Base-by-base conservation (phyloP, 2,113 vertebrate genomes). In the Corvus hawaiiensis region DNA sequence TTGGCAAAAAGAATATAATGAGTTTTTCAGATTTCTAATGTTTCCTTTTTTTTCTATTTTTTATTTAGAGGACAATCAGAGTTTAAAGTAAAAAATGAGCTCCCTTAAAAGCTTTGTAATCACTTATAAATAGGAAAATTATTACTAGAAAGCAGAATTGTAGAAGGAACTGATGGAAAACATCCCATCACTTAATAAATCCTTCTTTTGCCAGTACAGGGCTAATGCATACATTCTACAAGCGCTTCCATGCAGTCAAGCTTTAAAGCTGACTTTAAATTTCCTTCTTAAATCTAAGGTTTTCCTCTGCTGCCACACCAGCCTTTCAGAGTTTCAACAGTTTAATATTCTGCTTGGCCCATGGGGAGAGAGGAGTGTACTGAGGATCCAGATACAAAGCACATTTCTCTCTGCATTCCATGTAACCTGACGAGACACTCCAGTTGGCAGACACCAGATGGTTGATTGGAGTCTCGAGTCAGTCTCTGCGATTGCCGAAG, bases 401-500 rank as follows among this genome's bases (percentile, higher is more conserved):
- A 89, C 93, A 93, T 95, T 97, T 96, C 84, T 90, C 44, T 56
- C 13, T 88, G 89, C 82, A 51, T 94, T 93, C 92, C 69, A 11
- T 77, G 91, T 96, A 96, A 97, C 95, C 94, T 95, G 96, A 95
- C 97, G 88, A 97, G 97, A 97, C 96, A 90, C 80, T 93, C 77
- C 96, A 97, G 96, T 97, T 97, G 95, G 97, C 95, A 97, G 97
- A 97, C 97, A 95, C 84, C 97, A 97, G 96, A 97, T 97, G 97
- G 97, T 74, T 96, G 94, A 96, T 93, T 44, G 90, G 96, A 96
- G 95, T 95, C 91, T 97, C 95, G 84, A 95, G 92, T 96, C 93
- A 90, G 91, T 51, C 93, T 93, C 95, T 75, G 95, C 76, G 56
- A 96, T 87, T 97, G 95, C 76, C 4, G 83, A 88, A 96, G 96